A percentile compares a stretch with the other conserved stretches of the same genome.
Conservation (phyloP, 1,140 invertebrate species). For the Theocolax elegans region DNA sequence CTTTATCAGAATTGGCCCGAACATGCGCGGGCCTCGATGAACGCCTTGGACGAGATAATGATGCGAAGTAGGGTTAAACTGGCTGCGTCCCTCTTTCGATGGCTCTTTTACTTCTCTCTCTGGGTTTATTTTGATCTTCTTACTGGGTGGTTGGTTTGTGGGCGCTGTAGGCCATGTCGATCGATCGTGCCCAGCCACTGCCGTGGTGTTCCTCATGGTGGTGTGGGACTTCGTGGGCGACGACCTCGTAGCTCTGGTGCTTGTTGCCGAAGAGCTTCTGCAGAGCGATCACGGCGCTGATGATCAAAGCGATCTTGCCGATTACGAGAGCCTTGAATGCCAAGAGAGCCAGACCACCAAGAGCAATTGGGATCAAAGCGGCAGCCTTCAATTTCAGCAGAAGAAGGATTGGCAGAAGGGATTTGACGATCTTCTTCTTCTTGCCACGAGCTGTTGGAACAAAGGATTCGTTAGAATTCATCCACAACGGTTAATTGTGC, state of each 20-base stretch:
- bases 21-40: neutral
- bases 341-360: slow-evolving; percentile 81
- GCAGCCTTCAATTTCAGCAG: slow-evolving; percentile 83
- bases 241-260: slow-evolving; percentile 75
- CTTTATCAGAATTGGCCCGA: neutral
- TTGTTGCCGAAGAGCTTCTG: slow-evolving; percentile 82
- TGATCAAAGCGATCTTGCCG: slow-evolving; percentile 82
- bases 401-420: slow-evolving; percentile 76
- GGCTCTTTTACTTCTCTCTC: no score
- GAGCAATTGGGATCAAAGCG: slow-evolving; percentile 78
- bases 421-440: slow-evolving; percentile 72
- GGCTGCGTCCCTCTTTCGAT: neutral
- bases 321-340: slow-evolving; percentile 85
- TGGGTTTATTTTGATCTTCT: neutral
- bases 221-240: slow-evolving; percentile 59
- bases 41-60: slow-evolving; percentile 21
- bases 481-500: no score
- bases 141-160: slow-evolving; percentile 55
- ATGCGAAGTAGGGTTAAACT: slow-evolving; percentile 6
- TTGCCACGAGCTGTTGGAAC: slow-evolving; percentile 67
- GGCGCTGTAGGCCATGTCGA: slow-evolving; percentile 62
- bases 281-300: slow-evolving; percentile 79
- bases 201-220: slow-evolving; percentile 63
- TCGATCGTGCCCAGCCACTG: slow-evolving; percentile 63
- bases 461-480: no score